These are phyloP conservation scores for Heliconius himera DNA, from an alignment of 1,140 invertebrate genomes.

Conservation along the genomic window DNA sequence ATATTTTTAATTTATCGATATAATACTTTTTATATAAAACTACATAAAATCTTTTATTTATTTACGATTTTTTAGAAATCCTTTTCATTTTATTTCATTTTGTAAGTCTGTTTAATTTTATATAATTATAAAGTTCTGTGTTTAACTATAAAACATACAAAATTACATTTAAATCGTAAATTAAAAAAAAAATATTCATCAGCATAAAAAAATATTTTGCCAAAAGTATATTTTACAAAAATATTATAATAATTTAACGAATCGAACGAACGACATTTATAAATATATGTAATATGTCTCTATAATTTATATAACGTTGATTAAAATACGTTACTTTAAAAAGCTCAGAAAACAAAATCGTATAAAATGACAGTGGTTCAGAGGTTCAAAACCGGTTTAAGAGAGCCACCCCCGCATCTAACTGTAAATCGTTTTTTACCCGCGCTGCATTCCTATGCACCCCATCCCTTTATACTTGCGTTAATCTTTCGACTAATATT, in stretches of 20 bases:
- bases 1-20: too few relatives aligned
- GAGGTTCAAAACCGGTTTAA: slow-evolving; percentile 55
- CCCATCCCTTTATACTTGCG: slow-evolving; percentile 56
- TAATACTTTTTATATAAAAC: too few relatives aligned
- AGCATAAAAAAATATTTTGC: background rate
- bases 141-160: too few relatives aligned
- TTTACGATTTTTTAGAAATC: too few relatives aligned
- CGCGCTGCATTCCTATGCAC: slow-evolving; percentile 71
- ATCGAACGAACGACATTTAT: too few relatives aligned
- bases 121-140: too few relatives aligned
- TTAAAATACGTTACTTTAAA: slow-evolving; percentile 8
- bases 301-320: background rate
- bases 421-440: slow-evolving; percentile 74
- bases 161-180: too few relatives aligned
- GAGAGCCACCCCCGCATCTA: slow-evolving; percentile 61
- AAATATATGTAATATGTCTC: background rate
- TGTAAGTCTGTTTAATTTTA: too few relatives aligned
- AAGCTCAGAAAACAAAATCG: slow-evolving; percentile 22
- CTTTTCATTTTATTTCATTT: too few relatives aligned
- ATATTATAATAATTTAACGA: too few relatives aligned
- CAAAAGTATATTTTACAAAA: background rate
- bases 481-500: slow-evolving; percentile 37
- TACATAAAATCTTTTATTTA: too few relatives aligned
- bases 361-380: slow-evolving; percentile 56
- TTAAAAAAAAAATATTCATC: too few relatives aligned